Conservation (phyloP, 2,888 invertebrate genomes). For the Ophion costatus region DNA sequence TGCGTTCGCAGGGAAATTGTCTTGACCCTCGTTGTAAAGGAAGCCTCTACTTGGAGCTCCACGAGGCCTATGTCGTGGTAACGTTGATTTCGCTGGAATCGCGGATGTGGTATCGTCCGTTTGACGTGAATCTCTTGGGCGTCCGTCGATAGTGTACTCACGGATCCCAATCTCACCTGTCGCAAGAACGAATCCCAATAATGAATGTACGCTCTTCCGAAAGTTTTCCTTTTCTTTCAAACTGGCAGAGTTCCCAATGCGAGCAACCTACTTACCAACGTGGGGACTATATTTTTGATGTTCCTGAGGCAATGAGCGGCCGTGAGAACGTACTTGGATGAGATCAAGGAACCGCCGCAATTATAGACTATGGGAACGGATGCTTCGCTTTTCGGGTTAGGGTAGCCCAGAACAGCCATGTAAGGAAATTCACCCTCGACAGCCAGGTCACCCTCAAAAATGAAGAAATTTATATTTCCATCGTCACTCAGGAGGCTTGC, state of each 20-base stretch:
- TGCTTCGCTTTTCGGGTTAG: constrained; percentile 50
- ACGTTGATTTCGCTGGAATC: constrained; percentile 72
- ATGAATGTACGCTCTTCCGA: not conserved
- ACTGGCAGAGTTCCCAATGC: not conserved
- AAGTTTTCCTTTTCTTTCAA: not conserved
- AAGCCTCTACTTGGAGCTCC: constrained; percentile 69
- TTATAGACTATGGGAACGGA: constrained; percentile 69
- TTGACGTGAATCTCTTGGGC: constrained; percentile 73
- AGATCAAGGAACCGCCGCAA: constrained; percentile 80
- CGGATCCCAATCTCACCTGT: constrained; percentile 78
- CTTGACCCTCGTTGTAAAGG: constrained; percentile 68
- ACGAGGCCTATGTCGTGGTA: constrained; percentile 79
- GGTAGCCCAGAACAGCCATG: constrained; percentile 77
- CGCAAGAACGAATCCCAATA: not conserved
- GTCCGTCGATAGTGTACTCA: constrained; percentile 65
- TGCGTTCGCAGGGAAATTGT: constrained; percentile 78
- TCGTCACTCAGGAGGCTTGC: not conserved
- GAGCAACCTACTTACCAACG: constrained; percentile 70
- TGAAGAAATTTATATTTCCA: constrained; percentile 66
- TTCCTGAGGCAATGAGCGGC: constrained; percentile 81
- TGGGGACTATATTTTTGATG: constrained; percentile 71
- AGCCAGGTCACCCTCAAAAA: constrained; percentile 72
- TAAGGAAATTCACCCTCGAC: constrained; percentile 76
- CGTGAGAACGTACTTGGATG: constrained; percentile 75
- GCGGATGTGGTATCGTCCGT: constrained; percentile 74